These are phyloP conservation scores for Rhopalosiphum maidis DNA, from an alignment of 1,140 invertebrate species.

Conservation along the genomic window DNA sequence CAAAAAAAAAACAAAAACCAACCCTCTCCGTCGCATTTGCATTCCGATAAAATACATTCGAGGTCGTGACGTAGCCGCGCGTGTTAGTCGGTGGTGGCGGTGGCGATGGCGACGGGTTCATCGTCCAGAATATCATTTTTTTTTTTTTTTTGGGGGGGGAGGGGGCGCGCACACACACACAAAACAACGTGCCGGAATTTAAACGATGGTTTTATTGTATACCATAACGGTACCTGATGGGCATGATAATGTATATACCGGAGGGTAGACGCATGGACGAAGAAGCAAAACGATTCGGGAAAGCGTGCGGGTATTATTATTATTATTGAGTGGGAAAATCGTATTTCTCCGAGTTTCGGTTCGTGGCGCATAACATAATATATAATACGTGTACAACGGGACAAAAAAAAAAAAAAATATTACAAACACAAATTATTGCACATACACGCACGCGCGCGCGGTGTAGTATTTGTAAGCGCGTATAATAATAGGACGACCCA, in stretches of 20 bases:
- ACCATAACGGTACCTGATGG: background rate
- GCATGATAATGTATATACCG: background rate
- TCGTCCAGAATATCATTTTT: background rate
- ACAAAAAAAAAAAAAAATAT: background rate
- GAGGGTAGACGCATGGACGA: background rate
- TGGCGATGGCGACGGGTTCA: background rate
- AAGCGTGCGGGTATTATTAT: background rate
- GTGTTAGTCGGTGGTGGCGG: background rate
- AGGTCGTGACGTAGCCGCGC: background rate
- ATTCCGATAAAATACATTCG: slow-evolving; percentile 36
- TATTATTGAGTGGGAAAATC: slow-evolving; percentile 16
- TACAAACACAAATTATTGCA: background rate
- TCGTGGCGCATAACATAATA: background rate
- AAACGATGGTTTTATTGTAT: slow-evolving; percentile 24
- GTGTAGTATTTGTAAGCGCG: background rate
- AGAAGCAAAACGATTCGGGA: background rate
- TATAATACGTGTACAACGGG: background rate
- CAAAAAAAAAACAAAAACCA: background rate
- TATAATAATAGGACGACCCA: slow-evolving; percentile 12
- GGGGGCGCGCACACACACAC: background rate
- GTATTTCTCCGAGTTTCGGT: background rate
- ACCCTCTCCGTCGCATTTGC: background rate
- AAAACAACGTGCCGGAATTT: slow-evolving; percentile 18
- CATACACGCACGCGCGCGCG: background rate
- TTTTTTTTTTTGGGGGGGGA: background rate